Evolutionary conservation across 1,140 invertebrate genomes (phyloP), one percentile per base, ranked within the genome.

Genomic region (Drosophila erecta): DNA sequence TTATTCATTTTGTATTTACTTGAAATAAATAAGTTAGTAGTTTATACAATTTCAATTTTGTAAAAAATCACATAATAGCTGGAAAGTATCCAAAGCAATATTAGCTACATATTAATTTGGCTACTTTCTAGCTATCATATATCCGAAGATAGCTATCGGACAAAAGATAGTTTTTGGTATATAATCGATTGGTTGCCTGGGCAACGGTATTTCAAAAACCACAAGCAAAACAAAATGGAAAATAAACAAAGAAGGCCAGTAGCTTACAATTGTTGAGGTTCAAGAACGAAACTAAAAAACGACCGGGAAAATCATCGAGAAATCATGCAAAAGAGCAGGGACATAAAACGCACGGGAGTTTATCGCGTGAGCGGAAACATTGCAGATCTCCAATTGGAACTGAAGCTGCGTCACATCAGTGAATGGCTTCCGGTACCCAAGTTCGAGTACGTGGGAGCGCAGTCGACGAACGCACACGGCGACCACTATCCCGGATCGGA

Each of bases 331-430:
- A 17, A 53, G 5, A n/a, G n/a, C 35, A 37, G 0, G n/a, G 41
- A 17, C 41, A 72, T 93, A 90, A 85, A 92, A 51, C 78, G 75
- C n/a, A 85, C 93, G 0, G 93, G 91, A 4, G 92, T 84, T 44
- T 94, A 94, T 64, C 90, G 90, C 11, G 90, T 94, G 22, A 91
- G 74, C 30, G 93, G 94, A 22, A 92, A 93, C 14, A 94, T 94
- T 24, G 72, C 83, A 3, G 93, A 94, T 57, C 92, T 94, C 4
- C 92, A 92, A 76, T 60, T 94, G 65, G 93, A 78, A 12, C 37
- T 92, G 27, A 76, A 76, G 30, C 55, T 92, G 27, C 61, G 79
- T 2, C 76, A 85, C 41, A 75, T 92, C 2, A 86, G 85, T 58
- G 85, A 86, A 8, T 76, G 91, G 80, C 62, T 92, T 37, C 87